Evolutionary conservation across 2,113 vertebrate genomes (phyloP), one percentile per base, ranked within the genome.

Genomic region (Caracal caracal): DNA sequence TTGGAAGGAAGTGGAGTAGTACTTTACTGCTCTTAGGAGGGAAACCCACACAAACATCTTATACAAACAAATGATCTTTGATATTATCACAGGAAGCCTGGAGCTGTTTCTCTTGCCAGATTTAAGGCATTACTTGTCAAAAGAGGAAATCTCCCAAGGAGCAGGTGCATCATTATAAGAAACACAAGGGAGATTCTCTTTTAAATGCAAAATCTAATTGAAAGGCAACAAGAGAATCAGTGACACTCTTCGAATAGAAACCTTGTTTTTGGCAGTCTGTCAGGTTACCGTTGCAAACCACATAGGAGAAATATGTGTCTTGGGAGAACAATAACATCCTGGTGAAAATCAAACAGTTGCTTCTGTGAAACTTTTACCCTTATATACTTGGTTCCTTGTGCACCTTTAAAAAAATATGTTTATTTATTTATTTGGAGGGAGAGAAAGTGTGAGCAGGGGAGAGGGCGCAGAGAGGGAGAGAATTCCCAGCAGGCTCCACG

Each of bases 161-260:
- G 80, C 97, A 98, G 97, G 98, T 98, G 97, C 95, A 82, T 88
- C 91, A 91, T 97, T 97, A 93, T 97, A 94, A 96, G 71, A 94
- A 98, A 95, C 97, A 97, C 95, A 91, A 95, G 97, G 90, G 98
- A 94, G 63, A 98, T 93, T 92, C 91, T 97, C 79, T 97, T 88
- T 96, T 95, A 96, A 96, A 97, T 98, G 97, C 94, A 98, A 96
- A 97, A 96, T 98, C 22, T 94, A 95, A 79, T 95, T 97, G 83
- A 98, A 35, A 0, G 88, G 97, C 76, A 88, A 76, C 91, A 53
- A 19, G 95, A 96, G 84, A 97, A 78, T 85, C 81, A 83, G 28
- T 94, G 85, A 81, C 88, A 96, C 82, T 78, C 93, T 91, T 95
- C 95, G 94, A 96, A 92, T 49, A 94, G 92, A 95, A 90, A 33